A percentile compares a stretch with the other conserved stretches of the same genome.
Evolutionary conservation across 92 coral and sea anemone species (phyloP).

Genomic region (Phymanthus crucifer): DNA sequence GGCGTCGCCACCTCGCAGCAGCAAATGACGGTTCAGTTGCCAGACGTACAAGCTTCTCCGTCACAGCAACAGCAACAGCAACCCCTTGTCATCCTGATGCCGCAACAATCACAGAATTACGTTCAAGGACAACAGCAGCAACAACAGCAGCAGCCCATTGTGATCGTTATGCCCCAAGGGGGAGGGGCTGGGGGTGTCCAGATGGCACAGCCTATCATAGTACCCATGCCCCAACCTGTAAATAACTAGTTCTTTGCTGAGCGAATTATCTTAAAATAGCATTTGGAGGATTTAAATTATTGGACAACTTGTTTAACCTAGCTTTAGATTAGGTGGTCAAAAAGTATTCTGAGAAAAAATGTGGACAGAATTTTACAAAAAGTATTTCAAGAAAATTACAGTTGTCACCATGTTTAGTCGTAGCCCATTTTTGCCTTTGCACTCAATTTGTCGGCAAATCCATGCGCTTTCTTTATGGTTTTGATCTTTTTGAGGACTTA

Average conservation of each 20-base stretch:
- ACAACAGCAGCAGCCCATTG: slow-evolving; percentile 86
- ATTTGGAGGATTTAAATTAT: no score
- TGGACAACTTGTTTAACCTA: neutral
- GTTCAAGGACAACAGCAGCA: slow-evolving; percentile 49
- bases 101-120: slow-evolving; percentile 62
- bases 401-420: no score
- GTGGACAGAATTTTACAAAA: no score
- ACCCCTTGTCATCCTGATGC: slow-evolving; percentile 81
- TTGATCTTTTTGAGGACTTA: no score
- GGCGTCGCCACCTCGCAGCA: slow-evolving; percentile 26
- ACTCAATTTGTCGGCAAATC: no score
- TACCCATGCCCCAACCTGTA: slow-evolving; percentile 73
- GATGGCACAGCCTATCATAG: slow-evolving; percentile 75
- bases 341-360: no score
- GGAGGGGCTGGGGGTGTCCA: slow-evolving; percentile 58
- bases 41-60: slow-evolving; percentile 42
- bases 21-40: slow-evolving; percentile 31
- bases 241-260: slow-evolving; percentile 7
- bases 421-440: no score
- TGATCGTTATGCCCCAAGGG: slow-evolving; percentile 84
- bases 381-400: no score
- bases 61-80: slow-evolving; percentile 49
- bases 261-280: no score
- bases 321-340: neutral
- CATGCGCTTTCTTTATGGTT: no score